Percentiles rank a stretch among this genome's conserved stretches.
Evolutionary conservation across 92 coral and sea anemone species (phyloP).

Genomic region (Desmophyllum pertusum): DNA sequence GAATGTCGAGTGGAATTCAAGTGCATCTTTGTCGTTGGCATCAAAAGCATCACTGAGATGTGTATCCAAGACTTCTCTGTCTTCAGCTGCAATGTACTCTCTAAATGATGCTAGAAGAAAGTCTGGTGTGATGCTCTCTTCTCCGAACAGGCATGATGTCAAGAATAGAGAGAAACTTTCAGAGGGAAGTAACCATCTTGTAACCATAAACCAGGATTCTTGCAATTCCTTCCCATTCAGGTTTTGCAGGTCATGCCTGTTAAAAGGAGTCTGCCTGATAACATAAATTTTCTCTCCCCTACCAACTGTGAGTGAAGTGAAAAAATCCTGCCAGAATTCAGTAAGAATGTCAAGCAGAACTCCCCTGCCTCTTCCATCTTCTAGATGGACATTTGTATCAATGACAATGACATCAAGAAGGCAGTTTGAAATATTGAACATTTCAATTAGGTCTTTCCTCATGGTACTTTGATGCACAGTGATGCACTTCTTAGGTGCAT

Average conservation of each 20-base stretch:
- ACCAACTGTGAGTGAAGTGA: conserved; percentile 36
- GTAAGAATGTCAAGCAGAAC: conserved; percentile 56
- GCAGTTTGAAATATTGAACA: conserved; percentile 29
- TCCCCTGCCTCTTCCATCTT: conserved; percentile 56
- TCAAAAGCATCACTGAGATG: conserved; percentile 43
- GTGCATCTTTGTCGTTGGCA: conserved; percentile 21
- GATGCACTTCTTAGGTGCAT: conserved; percentile 21
- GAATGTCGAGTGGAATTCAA: conserved; percentile 36
- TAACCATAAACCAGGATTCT: conserved; percentile 52
- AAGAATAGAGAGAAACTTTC: conserved; percentile 30
- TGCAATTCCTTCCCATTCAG: too few species aligned
- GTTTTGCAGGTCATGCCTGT: conserved; percentile 54
- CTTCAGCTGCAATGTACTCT: conserved; percentile 43
- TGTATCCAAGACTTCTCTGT: conserved; percentile 27
- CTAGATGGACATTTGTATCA: conserved; percentile 43
- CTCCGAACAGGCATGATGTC: conserved; percentile 57
- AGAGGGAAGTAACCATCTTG: conserved; percentile 46
- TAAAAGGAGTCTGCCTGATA: too few species aligned
- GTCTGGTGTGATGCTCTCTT: conserved; percentile 22
- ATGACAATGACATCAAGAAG: conserved; percentile 24
- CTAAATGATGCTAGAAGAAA: conserved; percentile 41
- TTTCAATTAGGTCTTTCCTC: conserved; percentile 44
- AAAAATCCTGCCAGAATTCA: conserved; percentile 49
- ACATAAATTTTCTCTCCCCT: conserved; percentile 45
- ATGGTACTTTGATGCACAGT: conserved; percentile 42